These are phyloP conservation scores for Synaphobranchus kaupii DNA, from an alignment of 2,797 vertebrate genomes.

Conservation along the genomic window DNA sequence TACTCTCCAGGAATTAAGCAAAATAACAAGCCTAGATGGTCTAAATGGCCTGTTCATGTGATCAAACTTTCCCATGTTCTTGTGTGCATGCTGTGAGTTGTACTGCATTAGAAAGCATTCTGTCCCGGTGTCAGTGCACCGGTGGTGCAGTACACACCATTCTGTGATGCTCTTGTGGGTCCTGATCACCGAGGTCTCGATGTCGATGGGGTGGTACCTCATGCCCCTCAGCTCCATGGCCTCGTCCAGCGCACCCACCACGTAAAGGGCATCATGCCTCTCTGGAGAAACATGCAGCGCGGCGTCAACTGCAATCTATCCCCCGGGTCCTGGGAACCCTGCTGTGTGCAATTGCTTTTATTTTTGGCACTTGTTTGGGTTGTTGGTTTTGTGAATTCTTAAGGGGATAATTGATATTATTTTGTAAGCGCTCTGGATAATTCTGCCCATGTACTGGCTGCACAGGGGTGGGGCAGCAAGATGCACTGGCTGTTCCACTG, in stretches of 20 bases:
- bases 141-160: slow-evolving; percentile 59
- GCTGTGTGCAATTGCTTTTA: not conserved
- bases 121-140: not conserved
- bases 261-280: slow-evolving; percentile 93
- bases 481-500: not conserved
- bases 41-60: too few relatives aligned
- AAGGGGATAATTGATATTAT: not conserved
- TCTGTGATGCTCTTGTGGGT: slow-evolving; percentile 98
- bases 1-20: too few relatives aligned
- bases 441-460: not conserved
- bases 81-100: not conserved
- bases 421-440: not conserved
- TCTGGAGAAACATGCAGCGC: slow-evolving; percentile 65
- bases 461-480: not conserved
- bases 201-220: slow-evolving; percentile 98
- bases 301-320: not conserved
- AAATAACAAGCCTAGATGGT: too few relatives aligned
- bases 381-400: not conserved
- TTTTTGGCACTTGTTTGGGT: not conserved
- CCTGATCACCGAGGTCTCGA: slow-evolving; percentile 95
- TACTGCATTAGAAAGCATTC: not conserved
- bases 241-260: slow-evolving; percentile 95
- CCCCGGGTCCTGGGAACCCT: not conserved
- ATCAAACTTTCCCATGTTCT: too few relatives aligned
- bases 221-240: slow-evolving; percentile 97